phyloP scores from a whole-genome alignment of 2,888 invertebrate species.

The Ophion obscuratus region DNA sequence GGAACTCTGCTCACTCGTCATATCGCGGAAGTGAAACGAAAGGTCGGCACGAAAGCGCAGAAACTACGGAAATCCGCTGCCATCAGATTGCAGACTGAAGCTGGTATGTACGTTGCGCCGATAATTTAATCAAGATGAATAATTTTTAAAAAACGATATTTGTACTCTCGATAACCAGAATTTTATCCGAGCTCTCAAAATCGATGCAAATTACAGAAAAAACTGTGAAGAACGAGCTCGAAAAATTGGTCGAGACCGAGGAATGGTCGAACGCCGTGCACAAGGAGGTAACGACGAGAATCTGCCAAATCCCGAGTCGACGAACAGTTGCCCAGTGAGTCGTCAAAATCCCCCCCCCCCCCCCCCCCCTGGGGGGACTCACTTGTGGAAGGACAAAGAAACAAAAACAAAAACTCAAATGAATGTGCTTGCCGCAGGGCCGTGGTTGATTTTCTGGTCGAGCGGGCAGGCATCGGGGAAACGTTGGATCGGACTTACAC shows the following conservation, averaged over 20 bases:
- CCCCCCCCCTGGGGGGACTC: no score
- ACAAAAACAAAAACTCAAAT: not conserved
- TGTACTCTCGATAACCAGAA: not conserved
- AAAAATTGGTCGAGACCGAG: constrained; percentile 67
- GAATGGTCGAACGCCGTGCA: constrained; percentile 75
- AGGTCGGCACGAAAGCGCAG: not conserved
- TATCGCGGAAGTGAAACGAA: constrained; percentile 14
- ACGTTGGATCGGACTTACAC: constrained; percentile 80
- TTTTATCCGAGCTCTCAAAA: not conserved
- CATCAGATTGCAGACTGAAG: constrained; percentile 32
- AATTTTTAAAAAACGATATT: no score
- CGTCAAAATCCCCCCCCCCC: constrained; percentile 11
- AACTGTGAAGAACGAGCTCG: constrained; percentile 72
- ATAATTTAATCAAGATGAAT: no score
- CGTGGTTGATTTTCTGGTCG: constrained; percentile 73
- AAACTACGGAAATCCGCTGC: constrained; percentile 25
- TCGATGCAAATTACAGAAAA: constrained; percentile 71
- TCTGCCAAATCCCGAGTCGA: constrained; percentile 67
- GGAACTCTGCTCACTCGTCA: constrained; percentile 46
- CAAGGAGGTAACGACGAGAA: constrained; percentile 69
- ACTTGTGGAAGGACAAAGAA: not conserved
- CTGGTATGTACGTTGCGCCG: constrained; percentile 42
- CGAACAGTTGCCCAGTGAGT: constrained; percentile 76
- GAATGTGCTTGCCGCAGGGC: constrained; percentile 64
- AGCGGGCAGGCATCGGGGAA: constrained; percentile 71